Evolutionary conservation across 2,113 vertebrate species (phyloP).

Genomic region (Mobula birostris): DNA sequence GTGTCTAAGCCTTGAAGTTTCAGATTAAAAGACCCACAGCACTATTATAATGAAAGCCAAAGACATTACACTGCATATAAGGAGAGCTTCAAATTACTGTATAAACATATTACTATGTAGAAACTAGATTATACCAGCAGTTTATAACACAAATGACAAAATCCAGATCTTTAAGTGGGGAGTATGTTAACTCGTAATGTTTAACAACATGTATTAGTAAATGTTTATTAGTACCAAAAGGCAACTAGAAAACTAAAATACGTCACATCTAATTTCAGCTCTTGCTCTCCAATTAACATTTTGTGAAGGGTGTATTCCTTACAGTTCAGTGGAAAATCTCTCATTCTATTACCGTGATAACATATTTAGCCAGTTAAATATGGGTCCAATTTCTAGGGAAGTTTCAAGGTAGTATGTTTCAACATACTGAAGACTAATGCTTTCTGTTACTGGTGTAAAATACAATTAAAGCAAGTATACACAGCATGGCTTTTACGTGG

Average conservation of each 20-base stretch:
- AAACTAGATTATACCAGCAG: background rate
- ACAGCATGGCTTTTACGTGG: background rate
- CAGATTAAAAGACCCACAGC: background rate
- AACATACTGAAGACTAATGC: background rate
- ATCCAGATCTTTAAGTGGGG: conserved; percentile 4
- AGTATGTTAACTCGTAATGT: conserved; percentile 11
- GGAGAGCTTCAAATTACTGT: background rate
- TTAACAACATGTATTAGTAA: background rate
- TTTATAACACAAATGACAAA: background rate
- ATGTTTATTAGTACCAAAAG: conserved; percentile 4
- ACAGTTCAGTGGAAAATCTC: background rate
- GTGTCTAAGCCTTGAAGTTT: conserved; percentile 31
- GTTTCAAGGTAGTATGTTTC: background rate
- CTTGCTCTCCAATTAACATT: background rate
- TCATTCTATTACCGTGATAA: background rate
- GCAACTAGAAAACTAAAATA: background rate
- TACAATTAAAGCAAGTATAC: background rate
- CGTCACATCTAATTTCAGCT: background rate
- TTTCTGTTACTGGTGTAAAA: background rate
- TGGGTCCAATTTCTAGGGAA: background rate
- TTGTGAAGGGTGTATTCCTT: background rate
- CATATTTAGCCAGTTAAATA: background rate
- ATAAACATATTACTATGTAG: background rate
- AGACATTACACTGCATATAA: background rate
- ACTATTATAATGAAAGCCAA: conserved; percentile 18